These are phyloP conservation scores for Cheilosia vulpina DNA, from an alignment of 2,888 invertebrate species.

Conservation along the genomic window DNA sequence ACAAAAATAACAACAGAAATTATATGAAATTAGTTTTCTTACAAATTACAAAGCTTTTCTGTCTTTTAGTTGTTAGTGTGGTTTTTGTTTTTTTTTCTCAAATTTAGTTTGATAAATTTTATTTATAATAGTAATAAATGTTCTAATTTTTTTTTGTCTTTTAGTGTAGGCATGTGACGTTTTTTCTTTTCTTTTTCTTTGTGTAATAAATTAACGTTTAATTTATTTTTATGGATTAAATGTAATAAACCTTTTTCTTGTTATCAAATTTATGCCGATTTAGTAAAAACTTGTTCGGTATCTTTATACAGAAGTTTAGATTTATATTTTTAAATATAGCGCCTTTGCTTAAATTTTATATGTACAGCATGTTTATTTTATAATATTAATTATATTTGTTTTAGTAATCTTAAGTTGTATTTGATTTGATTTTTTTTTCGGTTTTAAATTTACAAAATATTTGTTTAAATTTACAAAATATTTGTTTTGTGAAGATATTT, in stretches of 20 bases:
- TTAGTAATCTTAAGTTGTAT: constrained; percentile 34
- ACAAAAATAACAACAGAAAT: constrained; percentile 6
- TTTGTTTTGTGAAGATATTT: constrained; percentile 39
- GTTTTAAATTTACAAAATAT: constrained; percentile 56
- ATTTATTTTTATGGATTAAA: constrained; percentile 33
- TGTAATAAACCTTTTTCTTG: constrained; percentile 18
- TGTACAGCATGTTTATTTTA: constrained; percentile 53
- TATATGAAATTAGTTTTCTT: constrained; percentile 32
- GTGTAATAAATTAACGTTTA: constrained; percentile 48
- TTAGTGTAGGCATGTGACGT: constrained; percentile 52
- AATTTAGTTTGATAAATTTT: constrained; percentile 57
- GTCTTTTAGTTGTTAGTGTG: constrained; percentile 33
- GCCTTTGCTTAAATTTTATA: constrained; percentile 37
- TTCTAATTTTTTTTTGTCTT: constrained; percentile 58
- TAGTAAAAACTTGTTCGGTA: constrained; percentile 56
- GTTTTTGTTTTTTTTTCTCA: constrained; percentile 20
- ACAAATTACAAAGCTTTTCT: constrained; percentile 64
- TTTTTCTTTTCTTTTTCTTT: constrained; percentile 31
- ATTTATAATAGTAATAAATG: constrained; percentile 57
- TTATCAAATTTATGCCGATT: constrained; percentile 51
- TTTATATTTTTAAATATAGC: constrained; percentile 35
- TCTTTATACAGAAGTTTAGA: constrained; percentile 56
- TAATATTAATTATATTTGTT: constrained; percentile 26
- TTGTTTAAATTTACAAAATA: constrained; percentile 52
- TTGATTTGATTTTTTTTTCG: constrained; percentile 34